Evolutionary conservation across 1,140 invertebrate genomes (phyloP), one percentile per base, ranked within the genome.

Genomic region (Myzus persicae): DNA sequence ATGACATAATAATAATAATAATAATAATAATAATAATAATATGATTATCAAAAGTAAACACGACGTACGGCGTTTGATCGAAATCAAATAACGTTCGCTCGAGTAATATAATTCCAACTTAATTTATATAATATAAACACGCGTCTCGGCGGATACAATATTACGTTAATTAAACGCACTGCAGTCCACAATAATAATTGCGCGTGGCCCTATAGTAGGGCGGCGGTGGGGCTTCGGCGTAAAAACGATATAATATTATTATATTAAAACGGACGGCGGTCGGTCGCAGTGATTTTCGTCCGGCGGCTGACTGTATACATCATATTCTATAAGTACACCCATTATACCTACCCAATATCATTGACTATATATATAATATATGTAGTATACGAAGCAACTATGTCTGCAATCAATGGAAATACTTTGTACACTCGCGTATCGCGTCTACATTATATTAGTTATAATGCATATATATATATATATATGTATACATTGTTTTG

Each of bases 251-350:
- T 18, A 18, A 67, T 67, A 54, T 26, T 36, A n/a, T 59, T 59
- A 44, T n/a, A 87, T 87, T 87, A 87, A 87, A 46, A 44, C 84
- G 84, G 31, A 87, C 84, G 84, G 42, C 84, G 38, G 81, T 84
- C 81, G 81, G 36, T 38, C 5, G 36, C 81, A 9, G 38, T 40
- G 81, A 84, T 36, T 84, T 18, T 24, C 81, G 81, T 82, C 38
- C 4, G 36, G 9, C 38, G 54, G 26, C 31, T 31, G 59, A 76
- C 14, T 76, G 31, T 67, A n/a, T n/a, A n/a, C 14, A 9, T n/a
- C n/a, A 67, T 67, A n/a, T 67, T n/a, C 18, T 76, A 18, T 18
- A n/a, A 76, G 59, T 76, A n/a, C 59, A 76, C 31, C 22, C 59
- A n/a, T 76, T 76, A 76, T n/a, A 20, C 59, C 31, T n/a, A 76